Evolutionary conservation across 2,888 invertebrate genomes (phyloP).

Genomic region (Drosophila kanekoi): DNA sequence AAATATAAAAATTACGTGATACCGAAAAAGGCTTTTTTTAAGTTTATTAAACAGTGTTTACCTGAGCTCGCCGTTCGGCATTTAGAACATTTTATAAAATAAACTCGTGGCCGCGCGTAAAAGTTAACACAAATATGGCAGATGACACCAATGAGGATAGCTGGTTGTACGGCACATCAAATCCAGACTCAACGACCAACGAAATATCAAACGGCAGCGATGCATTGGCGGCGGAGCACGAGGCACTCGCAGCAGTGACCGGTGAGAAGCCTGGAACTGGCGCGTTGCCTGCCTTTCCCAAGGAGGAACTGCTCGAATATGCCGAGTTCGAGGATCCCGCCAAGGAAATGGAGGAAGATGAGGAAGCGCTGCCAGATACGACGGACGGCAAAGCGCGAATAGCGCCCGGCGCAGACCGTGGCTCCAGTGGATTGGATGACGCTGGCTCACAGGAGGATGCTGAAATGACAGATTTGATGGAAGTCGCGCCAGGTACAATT

Average conservation of each 20-base stretch:
- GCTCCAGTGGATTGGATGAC: slow-evolving; percentile 46
- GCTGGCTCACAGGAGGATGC: slow-evolving; percentile 20
- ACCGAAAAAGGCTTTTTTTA: slow-evolving; percentile 9
- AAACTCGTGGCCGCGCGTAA: slow-evolving; percentile 33
- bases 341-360: slow-evolving; percentile 84
- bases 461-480: slow-evolving; percentile 51
- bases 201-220: slow-evolving; percentile 70
- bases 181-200: slow-evolving; percentile 85
- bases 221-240: slow-evolving; percentile 66
- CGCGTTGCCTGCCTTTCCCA: slow-evolving; percentile 44
- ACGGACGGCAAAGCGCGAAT: slow-evolving; percentile 56
- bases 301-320: slow-evolving; percentile 68
- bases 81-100: slow-evolving; percentile 21
- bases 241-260: slow-evolving; percentile 58
- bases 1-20: not conserved
- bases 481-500: slow-evolving; percentile 4
- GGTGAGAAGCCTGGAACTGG: slow-evolving; percentile 48
- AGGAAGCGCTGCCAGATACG: slow-evolving; percentile 77
- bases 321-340: slow-evolving; percentile 84
- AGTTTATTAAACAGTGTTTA: slow-evolving; percentile 53
- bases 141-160: slow-evolving; percentile 92
- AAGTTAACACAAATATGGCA: slow-evolving; percentile 85
- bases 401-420: slow-evolving; percentile 54
- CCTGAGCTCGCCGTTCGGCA: slow-evolving; percentile 49
- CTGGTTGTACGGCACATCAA: slow-evolving; percentile 94